Conservation (phyloP, 1,140 invertebrate genomes). For the Scaptomyza pallida region DNA sequence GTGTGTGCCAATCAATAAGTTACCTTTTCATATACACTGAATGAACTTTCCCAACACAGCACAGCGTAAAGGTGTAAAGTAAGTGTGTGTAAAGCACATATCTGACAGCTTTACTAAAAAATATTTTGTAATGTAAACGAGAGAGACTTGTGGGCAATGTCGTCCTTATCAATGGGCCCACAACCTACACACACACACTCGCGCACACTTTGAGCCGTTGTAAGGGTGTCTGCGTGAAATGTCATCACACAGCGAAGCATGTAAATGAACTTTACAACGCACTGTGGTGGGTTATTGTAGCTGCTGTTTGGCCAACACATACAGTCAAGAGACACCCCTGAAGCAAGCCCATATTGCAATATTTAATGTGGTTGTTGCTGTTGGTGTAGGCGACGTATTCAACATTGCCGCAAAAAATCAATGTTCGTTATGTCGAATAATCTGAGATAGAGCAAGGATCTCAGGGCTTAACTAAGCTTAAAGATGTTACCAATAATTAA, state of each 20-base stretch:
- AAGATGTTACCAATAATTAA: not conserved
- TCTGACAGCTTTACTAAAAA: slow-evolving; percentile 64
- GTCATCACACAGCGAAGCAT: slow-evolving; percentile 74
- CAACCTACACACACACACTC: slow-evolving; percentile 59
- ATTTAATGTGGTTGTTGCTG: slow-evolving; percentile 38
- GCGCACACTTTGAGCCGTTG: slow-evolving; percentile 31
- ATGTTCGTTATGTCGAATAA: slow-evolving; percentile 59
- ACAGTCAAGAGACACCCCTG: slow-evolving; percentile 46
- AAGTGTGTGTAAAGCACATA: not conserved
- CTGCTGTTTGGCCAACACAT: slow-evolving; percentile 24
- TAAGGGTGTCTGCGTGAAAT: slow-evolving; percentile 62
- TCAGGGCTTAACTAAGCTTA: not conserved
- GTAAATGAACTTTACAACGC: slow-evolving; percentile 82
- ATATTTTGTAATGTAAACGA: slow-evolving; percentile 72
- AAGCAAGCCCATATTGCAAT: slow-evolving; percentile 40
- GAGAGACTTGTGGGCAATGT: slow-evolving; percentile 43
- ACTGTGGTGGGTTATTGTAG: slow-evolving; percentile 57
- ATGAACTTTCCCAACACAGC: slow-evolving; percentile 19
- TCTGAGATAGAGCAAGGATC: slow-evolving; percentile 2
- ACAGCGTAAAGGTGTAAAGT: slow-evolving; percentile 30
- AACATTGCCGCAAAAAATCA: slow-evolving; percentile 70
- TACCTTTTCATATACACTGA: slow-evolving; percentile 41
- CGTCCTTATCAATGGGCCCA: slow-evolving; percentile 74
- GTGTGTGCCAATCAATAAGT: slow-evolving; percentile 76
- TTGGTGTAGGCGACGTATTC: slow-evolving; percentile 34